Evolutionary conservation across 1,140 invertebrate species (phyloP).

Genomic region (Drosophila repletoides): DNA sequence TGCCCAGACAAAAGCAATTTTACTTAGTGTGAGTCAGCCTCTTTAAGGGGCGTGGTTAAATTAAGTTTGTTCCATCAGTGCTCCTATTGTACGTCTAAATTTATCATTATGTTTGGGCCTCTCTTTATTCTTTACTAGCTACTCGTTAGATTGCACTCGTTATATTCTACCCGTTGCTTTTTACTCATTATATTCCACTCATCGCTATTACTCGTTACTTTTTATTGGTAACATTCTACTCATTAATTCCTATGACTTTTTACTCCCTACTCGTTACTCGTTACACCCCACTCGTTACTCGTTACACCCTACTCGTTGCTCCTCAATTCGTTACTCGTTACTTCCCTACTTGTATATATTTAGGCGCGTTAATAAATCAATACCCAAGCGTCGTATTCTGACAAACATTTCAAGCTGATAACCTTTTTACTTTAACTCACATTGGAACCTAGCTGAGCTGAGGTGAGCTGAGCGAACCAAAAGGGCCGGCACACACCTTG

Average conservation of each 20-base stretch:
- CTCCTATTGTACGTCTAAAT: not conserved
- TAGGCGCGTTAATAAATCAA: constrained; percentile 74
- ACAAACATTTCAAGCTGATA: constrained; percentile 75
- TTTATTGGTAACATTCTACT: constrained; percentile 23
- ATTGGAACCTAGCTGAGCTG: constrained; percentile 18
- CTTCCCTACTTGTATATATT: not conserved
- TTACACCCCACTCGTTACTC: not conserved
- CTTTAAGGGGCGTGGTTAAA: not conserved
- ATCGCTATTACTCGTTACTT: not conserved
- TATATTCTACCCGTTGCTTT: not conserved
- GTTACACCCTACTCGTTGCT: not conserved
- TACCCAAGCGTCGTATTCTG: constrained; percentile 66
- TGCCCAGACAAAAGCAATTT: not conserved
- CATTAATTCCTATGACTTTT: not conserved
- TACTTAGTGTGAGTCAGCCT: constrained; percentile 3
- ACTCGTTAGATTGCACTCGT: not conserved
- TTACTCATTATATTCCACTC: not conserved
- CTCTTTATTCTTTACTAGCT: constrained; percentile 36
- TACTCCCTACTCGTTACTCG: not conserved
- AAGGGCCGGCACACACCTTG: constrained; percentile 30
- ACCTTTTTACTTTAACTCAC: constrained; percentile 70
- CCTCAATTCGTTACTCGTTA: not conserved
- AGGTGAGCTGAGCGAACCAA: constrained; percentile 32
- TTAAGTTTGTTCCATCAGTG: constrained; percentile 3
- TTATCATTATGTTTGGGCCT: too few species aligned